These are phyloP conservation scores for Dasyornis broadbenti DNA, from an alignment of 2,113 vertebrate genomes.

Conservation along the genomic window DNA sequence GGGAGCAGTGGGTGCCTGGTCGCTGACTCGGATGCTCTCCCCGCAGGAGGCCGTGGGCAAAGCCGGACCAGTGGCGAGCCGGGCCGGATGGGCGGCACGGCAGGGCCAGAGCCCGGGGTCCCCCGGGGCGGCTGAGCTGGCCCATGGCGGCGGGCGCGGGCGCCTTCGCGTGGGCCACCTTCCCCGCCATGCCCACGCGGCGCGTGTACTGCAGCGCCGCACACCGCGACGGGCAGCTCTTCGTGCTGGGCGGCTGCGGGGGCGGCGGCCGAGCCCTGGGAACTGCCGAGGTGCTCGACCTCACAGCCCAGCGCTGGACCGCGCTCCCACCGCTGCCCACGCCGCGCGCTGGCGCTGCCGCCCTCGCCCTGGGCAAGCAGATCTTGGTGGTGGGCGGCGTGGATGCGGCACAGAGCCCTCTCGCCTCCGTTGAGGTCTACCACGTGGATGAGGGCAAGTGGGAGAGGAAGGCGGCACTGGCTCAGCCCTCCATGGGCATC, in stretches of 20 bases:
- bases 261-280: slow-evolving; percentile 84
- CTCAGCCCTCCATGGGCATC: slow-evolving; percentile 94
- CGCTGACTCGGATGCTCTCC: background rate
- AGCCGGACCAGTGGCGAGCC: background rate
- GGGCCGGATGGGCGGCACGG: background rate
- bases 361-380: slow-evolving; percentile 81
- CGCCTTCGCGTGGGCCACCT: slow-evolving; percentile 85
- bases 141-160: slow-evolving; percentile 68
- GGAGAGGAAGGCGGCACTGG: slow-evolving; percentile 86
- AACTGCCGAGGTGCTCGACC: slow-evolving; percentile 82
- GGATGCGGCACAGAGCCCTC: slow-evolving; percentile 87
- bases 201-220: slow-evolving; percentile 90
- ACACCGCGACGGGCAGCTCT: slow-evolving; percentile 83
- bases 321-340: slow-evolving; percentile 83
- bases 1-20: background rate
- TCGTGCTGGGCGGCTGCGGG: slow-evolving; percentile 92
- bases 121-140: background rate
- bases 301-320: slow-evolving; percentile 85
- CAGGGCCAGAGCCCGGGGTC: background rate
- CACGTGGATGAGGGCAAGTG: slow-evolving; percentile 91
- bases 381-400: slow-evolving; percentile 91
- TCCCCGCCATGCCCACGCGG: slow-evolving; percentile 87
- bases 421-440: slow-evolving; percentile 90
- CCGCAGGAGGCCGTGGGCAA: background rate
- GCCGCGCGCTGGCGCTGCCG: slow-evolving; percentile 84